phyloP scores from a whole-genome alignment of 1,140 invertebrate genomes.

The Diachasma alloeum region DNA sequence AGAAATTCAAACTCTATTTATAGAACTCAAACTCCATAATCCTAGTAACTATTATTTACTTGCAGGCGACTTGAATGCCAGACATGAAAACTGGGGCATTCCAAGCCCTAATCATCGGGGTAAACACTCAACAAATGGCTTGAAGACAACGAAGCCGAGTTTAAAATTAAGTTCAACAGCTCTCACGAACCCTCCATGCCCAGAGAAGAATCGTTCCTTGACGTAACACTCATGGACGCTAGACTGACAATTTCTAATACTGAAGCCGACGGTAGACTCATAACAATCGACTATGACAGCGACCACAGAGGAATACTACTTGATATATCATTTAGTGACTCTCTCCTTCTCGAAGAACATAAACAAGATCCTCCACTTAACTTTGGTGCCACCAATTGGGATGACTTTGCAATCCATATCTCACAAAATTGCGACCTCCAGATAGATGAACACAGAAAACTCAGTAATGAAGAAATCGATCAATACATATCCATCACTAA shows the following conservation, averaged over 20 bases:
- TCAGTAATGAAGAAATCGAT: background rate
- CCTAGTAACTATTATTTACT: background rate
- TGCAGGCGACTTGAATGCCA: constrained; percentile 15
- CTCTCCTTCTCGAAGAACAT: no score
- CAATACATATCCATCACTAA: background rate
- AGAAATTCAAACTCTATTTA: background rate
- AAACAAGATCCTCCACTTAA: no score
- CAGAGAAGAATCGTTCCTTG: background rate
- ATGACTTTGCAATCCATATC: background rate
- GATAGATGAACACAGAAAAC: background rate
- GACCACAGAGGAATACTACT: constrained; percentile 8
- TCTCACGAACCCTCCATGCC: background rate
- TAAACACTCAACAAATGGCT: background rate
- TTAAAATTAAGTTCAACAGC: background rate
- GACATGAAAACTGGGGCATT: background rate
- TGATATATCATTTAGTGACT: background rate
- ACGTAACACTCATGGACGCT: background rate
- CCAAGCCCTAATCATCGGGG: background rate
- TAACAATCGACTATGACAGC: constrained; percentile 19
- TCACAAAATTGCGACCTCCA: background rate
- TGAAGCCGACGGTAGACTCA: constrained; percentile 3
- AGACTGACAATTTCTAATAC: background rate
- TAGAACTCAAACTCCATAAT: background rate
- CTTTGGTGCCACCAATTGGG: background rate
- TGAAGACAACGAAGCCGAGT: background rate